Conservation (phyloP, 2,113 vertebrate genomes). For the Myodes glareolus region DNA sequence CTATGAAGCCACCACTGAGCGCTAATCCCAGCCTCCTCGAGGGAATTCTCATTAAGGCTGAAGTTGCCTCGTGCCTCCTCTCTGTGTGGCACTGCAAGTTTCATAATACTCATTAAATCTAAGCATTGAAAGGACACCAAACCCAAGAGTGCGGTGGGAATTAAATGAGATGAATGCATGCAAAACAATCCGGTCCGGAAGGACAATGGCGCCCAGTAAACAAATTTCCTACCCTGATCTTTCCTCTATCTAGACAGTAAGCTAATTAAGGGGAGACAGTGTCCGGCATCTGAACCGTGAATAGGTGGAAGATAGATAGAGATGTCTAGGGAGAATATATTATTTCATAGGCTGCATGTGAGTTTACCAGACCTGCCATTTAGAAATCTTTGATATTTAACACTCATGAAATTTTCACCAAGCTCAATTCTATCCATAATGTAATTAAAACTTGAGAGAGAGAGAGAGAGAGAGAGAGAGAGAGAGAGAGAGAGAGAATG, state of each 20-base stretch:
- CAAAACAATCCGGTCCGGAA: neutral
- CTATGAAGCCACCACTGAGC: neutral
- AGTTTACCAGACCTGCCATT: conserved; percentile 32
- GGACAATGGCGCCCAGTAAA: neutral
- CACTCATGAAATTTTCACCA: conserved; percentile 49
- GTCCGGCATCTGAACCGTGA: neutral
- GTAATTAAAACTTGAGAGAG: conserved; percentile 5
- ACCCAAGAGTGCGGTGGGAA: neutral
- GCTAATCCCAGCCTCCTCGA: neutral
- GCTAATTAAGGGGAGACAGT: neutral
- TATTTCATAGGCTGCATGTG: conserved; percentile 19
- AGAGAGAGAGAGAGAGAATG: neutral
- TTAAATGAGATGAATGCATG: neutral
- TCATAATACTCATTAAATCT: neutral
- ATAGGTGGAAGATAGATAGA: neutral
- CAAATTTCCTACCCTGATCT: neutral
- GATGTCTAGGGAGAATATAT: conserved; percentile 4
- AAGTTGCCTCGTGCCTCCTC: neutral
- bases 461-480: neutral
- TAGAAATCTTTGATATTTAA: conserved; percentile 63
- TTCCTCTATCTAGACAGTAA: neutral
- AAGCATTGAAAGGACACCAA: neutral
- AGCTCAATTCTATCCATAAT: conserved; percentile 38
- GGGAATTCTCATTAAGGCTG: neutral
- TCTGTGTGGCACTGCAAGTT: neutral